These are phyloP conservation scores for Capitulum mitella DNA, from an alignment of 2,888 invertebrate genomes.

Conservation along the genomic window DNA sequence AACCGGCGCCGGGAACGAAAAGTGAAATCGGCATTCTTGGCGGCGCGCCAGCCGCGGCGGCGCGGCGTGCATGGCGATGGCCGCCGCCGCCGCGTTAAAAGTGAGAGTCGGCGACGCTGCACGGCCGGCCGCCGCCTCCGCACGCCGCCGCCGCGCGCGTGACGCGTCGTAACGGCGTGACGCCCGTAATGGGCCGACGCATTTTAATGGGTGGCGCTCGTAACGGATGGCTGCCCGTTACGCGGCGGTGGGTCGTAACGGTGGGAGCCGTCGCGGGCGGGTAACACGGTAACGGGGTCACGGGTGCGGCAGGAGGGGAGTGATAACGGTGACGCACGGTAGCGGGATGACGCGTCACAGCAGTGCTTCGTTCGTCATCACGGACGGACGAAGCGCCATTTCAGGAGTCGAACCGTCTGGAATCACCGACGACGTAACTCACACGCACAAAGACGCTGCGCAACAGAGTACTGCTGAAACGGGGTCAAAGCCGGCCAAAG, in stretches of 20 bases:
- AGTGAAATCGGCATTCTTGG: conserved; percentile 20
- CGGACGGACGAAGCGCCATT: too few relatives aligned
- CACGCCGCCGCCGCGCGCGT: not conserved
- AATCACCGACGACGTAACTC: too few relatives aligned
- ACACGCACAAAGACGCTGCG: too few relatives aligned
- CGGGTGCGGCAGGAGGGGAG: too few relatives aligned
- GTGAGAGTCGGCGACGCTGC: not conserved
- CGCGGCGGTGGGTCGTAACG: not conserved
- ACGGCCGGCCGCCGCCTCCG: not conserved
- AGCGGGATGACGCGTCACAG: too few relatives aligned
- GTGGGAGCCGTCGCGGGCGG: too few relatives aligned
- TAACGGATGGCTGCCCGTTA: not conserved
- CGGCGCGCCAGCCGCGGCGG: not conserved
- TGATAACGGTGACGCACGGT: too few relatives aligned
- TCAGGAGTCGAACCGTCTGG: too few relatives aligned
- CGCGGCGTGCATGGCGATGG: not conserved
- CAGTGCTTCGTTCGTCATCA: too few relatives aligned
- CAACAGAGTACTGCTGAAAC: too few relatives aligned
- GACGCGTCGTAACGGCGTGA: not conserved
- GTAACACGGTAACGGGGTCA: too few relatives aligned
- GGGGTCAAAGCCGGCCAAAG: too few relatives aligned
- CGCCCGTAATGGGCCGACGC: not conserved
- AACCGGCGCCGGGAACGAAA: not conserved
- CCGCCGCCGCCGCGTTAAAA: not conserved
- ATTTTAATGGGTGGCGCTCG: not conserved